Percentiles rank a stretch among this genome's conserved stretches.
phyloP scores from a whole-genome alignment of 2,113 vertebrate genomes.

The Ursus arctos region DNA sequence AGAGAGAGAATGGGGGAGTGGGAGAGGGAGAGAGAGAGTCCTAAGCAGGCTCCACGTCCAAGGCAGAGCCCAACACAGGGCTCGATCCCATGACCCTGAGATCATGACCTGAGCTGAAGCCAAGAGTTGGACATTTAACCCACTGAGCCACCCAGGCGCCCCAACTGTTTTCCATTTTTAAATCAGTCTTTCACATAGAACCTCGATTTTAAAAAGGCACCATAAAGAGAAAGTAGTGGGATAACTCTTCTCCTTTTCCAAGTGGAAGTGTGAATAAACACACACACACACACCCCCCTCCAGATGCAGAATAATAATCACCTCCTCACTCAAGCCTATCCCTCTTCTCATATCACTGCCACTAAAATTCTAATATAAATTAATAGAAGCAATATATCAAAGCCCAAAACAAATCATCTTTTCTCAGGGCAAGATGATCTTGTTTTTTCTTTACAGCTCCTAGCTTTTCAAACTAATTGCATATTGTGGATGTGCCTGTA shows the following conservation, averaged over 20 bases:
- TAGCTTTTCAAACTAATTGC: neutral
- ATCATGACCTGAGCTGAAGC: neutral
- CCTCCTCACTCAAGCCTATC: neutral
- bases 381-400: neutral
- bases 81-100: neutral
- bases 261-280: neutral
- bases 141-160: neutral
- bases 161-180: neutral
- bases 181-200: neutral
- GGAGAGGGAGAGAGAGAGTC: neutral
- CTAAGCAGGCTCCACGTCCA: neutral
- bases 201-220: neutral
- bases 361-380: conserved; percentile 6
- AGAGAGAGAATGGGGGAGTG: neutral
- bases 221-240: neutral
- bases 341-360: neutral
- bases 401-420: neutral
- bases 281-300: neutral
- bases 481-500: neutral
- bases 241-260: neutral
- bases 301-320: neutral
- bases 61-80: neutral
- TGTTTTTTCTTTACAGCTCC: neutral
- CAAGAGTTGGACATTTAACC: neutral
- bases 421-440: neutral